Evolutionary conservation across 1,140 invertebrate species (phyloP), one percentile per base, ranked within the genome.

Genomic region (Chelonus insularis): DNA sequence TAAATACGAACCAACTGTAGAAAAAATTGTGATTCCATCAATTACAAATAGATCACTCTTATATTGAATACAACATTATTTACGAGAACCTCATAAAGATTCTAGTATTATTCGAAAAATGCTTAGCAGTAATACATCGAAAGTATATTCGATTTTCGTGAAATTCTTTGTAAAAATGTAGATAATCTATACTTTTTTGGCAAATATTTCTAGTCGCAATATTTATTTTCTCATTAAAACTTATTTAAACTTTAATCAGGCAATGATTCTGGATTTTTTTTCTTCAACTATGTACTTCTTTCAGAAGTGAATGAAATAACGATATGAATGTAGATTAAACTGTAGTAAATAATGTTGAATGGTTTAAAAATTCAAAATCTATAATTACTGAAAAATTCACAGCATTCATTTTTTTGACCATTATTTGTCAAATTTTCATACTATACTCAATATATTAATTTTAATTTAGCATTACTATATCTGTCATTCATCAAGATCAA

Each of bases 261-360:
- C 23, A 48, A 48, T 48, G 23, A 7, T 48, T 48, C 45, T 16
- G 45, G 23, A 48, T 21, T n/a, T 29, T 48, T 48, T 48, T 48
- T n/a, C 18, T n/a, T 23, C 6, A 8, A 23, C 23, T 48, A 48
- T 48, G 18, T 48, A 23, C 45, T 11, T 12, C n/a, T n/a, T 34
- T 34, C 54, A 62, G 8, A 68, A 37, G 12, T 54, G 51, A 68
- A 62, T 45, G 43, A 59, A 56, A 66, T 34, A 68, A 68, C 62
- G 68, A 64, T 71, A 70, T 62, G 69, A 71, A 63, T 58, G 68
- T 71, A 63, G 61, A 71, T 71, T 56, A 62, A 65, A 62, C 57
- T 43, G 56, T 65, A 62, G 62, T 62, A 16, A 62, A 57, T 66
- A 62, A 69, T 48, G 21, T n/a, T 48, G 23, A 18, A n/a, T 43